Evolutionary conservation across 2,113 vertebrate species (phyloP).

Genomic region (Engystomops pustulosus): DNA sequence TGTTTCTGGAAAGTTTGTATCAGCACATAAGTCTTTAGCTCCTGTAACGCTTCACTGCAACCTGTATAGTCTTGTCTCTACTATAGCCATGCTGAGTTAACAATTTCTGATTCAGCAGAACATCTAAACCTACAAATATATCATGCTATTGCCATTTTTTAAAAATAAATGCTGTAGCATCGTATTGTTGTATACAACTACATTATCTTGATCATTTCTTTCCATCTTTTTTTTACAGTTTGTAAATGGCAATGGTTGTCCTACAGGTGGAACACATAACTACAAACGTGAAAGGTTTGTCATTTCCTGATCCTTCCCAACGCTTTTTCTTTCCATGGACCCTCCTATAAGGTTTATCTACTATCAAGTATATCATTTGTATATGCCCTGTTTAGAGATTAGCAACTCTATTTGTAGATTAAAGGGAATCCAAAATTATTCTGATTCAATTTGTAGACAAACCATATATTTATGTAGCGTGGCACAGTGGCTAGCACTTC

Average conservation of each 20-base stretch:
- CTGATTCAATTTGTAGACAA: too few species aligned
- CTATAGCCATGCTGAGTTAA: neutral
- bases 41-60: neutral
- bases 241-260: neutral
- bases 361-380: too few species aligned
- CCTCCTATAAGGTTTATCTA: too few species aligned
- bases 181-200: neutral
- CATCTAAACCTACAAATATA: conserved; percentile 24
- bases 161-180: neutral
- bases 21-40: conserved; percentile 1
- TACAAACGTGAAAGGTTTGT: neutral
- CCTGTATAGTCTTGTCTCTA: neutral
- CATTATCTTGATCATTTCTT: neutral
- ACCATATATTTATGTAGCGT: too few species aligned
- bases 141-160: neutral
- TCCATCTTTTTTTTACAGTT: neutral
- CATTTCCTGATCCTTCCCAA: too few species aligned
- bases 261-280: neutral
- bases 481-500: too few species aligned
- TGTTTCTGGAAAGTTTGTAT: neutral
- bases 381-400: too few species aligned
- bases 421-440: too few species aligned
- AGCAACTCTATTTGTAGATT: too few species aligned
- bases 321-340: too few species aligned
- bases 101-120: conserved; percentile 23